Base-by-base conservation (phyloP, 35 echinoderm and acorn worm species). In the Strongylocentrotus purpuratus region DNA sequence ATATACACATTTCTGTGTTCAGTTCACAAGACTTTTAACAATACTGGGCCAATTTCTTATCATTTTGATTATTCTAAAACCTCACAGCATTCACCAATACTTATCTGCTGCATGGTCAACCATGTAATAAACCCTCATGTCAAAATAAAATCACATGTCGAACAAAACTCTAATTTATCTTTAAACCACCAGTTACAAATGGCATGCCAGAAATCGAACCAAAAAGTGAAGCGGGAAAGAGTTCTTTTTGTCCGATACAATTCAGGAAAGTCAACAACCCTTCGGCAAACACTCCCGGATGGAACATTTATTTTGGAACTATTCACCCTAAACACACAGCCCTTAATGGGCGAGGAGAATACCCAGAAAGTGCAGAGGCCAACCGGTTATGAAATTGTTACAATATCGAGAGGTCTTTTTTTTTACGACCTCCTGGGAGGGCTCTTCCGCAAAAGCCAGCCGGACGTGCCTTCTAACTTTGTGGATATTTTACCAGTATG, bases 321-420 rank as follows among this genome's bases (percentile, higher is more conserved):
- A 86, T 86, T 86, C 33, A 31, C 33, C n/a, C 33, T 86, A 31
- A 33, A 86, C 33, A 86, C 85, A 86, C 85, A 86, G 50, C 9
- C 85, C 14, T 41, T 41, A 33, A 33, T 86, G n/a, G 85, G 85
- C 33, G 11, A 20, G 33, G 1, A 18, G n/a, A 18, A 86, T 86
- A 11, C 14, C 85, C 9, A 7, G 33, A 86, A 86, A 86, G 85
- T 86, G 33, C 85, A 86, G 85, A 86, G 85, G 85, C 85, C 28
- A 33, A 33, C n/a, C 85, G 85, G n/a, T 86, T 86, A 31, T 86
- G n/a, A 86, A 86, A 86, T 86, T 86, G 85, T 86, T 31, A 86
- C 28, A 86, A 86, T 86, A 86, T 86, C 33, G 10, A 10, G 5
- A 55, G 5, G 10, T 55, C 15, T 55, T 10, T 55, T n/a, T n/a